Conservation (phyloP, 2,113 vertebrate genomes). For the Patagioenas fasciata region DNA sequence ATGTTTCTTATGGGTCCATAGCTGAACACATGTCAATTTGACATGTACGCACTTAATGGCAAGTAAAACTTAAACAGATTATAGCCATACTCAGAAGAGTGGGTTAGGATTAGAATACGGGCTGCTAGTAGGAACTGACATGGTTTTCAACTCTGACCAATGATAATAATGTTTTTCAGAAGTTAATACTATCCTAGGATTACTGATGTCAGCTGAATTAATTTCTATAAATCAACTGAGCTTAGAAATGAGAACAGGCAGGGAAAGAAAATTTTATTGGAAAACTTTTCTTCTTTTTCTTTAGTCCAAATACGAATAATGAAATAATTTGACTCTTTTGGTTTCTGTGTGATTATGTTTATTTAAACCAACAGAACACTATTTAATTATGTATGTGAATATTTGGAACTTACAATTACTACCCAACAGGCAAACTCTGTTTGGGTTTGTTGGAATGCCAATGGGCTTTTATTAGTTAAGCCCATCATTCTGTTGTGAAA, state of each 20-base stretch:
- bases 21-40: not conserved
- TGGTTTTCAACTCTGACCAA: not conserved
- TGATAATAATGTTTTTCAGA: not conserved
- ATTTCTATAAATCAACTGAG: not conserved
- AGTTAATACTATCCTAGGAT: not conserved
- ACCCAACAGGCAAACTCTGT: constrained; percentile 44
- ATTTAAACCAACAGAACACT: constrained; percentile 46
- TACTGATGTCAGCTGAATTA: not conserved
- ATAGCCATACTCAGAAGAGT: not conserved
- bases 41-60: accelerated
- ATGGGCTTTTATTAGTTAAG: constrained; percentile 49
- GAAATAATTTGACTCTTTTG: not conserved
- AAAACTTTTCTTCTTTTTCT: not conserved
- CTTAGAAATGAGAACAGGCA: not conserved
- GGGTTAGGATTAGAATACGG: not conserved
- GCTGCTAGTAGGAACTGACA: not conserved
- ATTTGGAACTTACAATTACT: constrained; percentile 31
- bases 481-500: constrained; percentile 36
- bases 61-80: not conserved
- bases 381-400: constrained; percentile 36
- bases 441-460: constrained; percentile 42
- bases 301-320: not conserved
- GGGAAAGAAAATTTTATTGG: not conserved
- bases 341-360: not conserved
- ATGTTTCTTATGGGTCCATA: not conserved